Evolutionary conservation across 2,888 invertebrate genomes (phyloP).

Genomic region (Eudemis profundana): DNA sequence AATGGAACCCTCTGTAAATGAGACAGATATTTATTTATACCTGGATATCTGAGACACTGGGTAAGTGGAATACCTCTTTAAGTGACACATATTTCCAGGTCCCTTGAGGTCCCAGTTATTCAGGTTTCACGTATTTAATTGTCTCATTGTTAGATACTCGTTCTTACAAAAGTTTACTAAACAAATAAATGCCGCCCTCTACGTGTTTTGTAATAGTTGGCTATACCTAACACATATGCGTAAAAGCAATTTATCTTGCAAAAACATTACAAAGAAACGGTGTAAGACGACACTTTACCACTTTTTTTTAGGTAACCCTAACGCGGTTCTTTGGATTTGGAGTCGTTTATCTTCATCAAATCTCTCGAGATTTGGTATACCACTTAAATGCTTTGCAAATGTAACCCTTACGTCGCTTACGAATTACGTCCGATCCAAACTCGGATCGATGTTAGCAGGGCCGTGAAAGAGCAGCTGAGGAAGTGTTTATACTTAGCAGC

Average conservation of each 20-base stretch:
- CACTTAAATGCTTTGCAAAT: constrained; percentile 22
- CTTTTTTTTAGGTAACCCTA: constrained; percentile 22
- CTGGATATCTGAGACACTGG: too few species aligned
- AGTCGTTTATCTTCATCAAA: constrained; percentile 28
- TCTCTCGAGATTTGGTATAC: constrained; percentile 20
- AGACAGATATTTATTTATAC: too few species aligned
- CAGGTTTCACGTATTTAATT: too few species aligned
- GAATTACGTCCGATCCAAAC: background rate
- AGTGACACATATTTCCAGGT: too few species aligned
- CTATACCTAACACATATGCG: background rate
- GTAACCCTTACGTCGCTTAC: background rate
- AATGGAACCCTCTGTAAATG: too few species aligned
- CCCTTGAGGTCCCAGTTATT: too few species aligned
- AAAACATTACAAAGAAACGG: constrained; percentile 15
- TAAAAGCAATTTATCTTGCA: constrained; percentile 23
- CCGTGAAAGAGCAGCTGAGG: background rate
- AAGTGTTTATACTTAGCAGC: too few species aligned
- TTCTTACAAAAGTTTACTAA: too few species aligned
- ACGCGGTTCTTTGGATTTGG: constrained; percentile 10
- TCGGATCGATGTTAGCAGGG: background rate
- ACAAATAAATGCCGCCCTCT: too few species aligned
- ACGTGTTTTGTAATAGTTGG: background rate
- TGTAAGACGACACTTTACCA: constrained; percentile 20
- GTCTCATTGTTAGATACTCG: too few species aligned
- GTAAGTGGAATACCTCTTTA: too few species aligned